phyloP scores from a whole-genome alignment of 1,140 invertebrate genomes.

The Neodiprion lecontei region DNA sequence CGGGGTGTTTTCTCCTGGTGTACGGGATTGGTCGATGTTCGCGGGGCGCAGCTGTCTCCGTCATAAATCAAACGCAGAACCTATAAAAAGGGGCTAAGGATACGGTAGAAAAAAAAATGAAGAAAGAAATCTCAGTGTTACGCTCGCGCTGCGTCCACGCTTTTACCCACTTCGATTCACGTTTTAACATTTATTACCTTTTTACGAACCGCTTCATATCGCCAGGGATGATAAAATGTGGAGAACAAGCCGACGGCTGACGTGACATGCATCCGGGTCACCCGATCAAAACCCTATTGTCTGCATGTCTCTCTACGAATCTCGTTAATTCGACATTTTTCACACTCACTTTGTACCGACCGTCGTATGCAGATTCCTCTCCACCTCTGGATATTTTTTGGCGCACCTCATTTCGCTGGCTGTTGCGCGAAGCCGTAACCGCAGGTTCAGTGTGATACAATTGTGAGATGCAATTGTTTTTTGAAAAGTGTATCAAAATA shows the following conservation, averaged over 20 bases:
- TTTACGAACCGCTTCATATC: constrained; percentile 11
- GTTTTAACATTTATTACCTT: constrained; percentile 16
- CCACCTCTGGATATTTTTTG: too few relatives aligned
- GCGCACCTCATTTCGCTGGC: too few relatives aligned
- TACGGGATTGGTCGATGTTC: background rate
- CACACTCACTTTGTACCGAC: too few relatives aligned
- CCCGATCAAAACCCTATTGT: too few relatives aligned
- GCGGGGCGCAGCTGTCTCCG: constrained; percentile 5
- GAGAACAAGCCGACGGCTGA: background rate
- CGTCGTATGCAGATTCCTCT: too few relatives aligned
- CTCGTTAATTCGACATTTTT: too few relatives aligned
- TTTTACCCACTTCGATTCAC: constrained; percentile 14
- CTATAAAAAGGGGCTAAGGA: background rate
- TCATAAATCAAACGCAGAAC: constrained; percentile 13
- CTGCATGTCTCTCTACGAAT: too few relatives aligned
- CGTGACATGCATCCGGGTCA: background rate
- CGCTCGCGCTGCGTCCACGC: background rate
- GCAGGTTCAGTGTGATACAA: too few relatives aligned
- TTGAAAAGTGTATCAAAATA: too few relatives aligned
- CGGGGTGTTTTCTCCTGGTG: background rate
- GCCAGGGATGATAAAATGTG: background rate
- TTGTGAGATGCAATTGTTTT: too few relatives aligned
- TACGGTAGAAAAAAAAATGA: too few relatives aligned
- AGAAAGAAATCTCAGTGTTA: background rate
- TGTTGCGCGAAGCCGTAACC: too few relatives aligned